Conservation (phyloP, 2,888 invertebrate species). For the Stenolophus ochropezus region DNA sequence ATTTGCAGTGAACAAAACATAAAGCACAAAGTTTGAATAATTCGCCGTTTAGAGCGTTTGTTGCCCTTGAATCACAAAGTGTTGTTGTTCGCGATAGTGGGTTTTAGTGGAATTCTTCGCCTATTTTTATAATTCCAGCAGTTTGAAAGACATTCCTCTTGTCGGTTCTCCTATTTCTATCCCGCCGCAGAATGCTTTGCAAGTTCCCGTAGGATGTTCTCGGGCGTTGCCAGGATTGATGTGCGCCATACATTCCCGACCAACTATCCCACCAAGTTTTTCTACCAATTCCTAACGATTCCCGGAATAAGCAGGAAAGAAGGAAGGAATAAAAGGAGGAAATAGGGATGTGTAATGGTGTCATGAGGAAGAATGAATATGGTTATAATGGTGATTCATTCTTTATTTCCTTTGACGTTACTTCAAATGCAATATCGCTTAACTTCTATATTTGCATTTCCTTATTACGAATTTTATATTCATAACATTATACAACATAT, state of each 20-base stretch:
- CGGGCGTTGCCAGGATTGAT: background rate
- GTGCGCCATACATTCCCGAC: background rate
- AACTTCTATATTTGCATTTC: no score
- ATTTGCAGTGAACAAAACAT: no score
- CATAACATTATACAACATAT: no score
- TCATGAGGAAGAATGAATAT: background rate
- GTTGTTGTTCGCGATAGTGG: background rate
- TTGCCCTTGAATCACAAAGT: background rate
- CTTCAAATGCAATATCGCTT: no score
- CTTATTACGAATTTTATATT: no score
- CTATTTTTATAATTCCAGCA: background rate
- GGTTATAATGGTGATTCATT: background rate
- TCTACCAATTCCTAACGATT: background rate
- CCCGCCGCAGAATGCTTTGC: constrained; percentile 1
- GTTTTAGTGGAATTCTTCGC: background rate
- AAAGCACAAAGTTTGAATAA: no score
- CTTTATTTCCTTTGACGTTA: no score
- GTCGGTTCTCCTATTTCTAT: background rate
- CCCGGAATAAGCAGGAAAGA: background rate
- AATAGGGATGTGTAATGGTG: background rate
- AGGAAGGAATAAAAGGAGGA: background rate
- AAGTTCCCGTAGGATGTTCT: background rate
- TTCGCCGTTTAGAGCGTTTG: no score
- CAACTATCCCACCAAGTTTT: background rate
- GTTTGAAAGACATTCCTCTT: background rate